phyloP scores from a whole-genome alignment of 1,140 invertebrate genomes.

The Aleiodes sp. region DNA sequence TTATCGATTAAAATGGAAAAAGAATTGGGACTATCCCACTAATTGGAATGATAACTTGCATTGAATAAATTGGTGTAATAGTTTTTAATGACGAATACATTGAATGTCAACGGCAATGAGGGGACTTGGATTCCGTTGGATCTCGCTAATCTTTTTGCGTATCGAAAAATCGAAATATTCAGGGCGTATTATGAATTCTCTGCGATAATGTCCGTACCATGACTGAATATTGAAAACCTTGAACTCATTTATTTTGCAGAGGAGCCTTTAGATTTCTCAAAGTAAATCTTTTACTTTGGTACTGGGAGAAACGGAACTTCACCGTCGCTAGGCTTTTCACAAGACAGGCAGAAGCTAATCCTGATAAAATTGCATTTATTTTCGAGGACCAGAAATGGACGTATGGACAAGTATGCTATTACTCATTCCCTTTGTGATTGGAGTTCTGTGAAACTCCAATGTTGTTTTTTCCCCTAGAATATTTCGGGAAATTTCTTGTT shows the following conservation, averaged over 20 bases:
- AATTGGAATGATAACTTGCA: neutral
- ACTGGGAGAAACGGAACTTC: slow-evolving; percentile 66
- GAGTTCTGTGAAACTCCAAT: too few species aligned
- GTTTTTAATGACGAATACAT: slow-evolving; percentile 1
- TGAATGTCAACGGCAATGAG: neutral
- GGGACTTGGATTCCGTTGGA: neutral
- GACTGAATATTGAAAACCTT: neutral
- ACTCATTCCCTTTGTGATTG: too few species aligned
- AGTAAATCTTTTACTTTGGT: slow-evolving; percentile 60
- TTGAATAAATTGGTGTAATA: neutral
- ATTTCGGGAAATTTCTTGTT: slow-evolving; percentile 19
- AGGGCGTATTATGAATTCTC: too few species aligned
- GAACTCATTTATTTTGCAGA: slow-evolving; percentile 51
- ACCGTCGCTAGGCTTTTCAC: slow-evolving; percentile 73
- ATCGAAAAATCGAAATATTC: neutral
- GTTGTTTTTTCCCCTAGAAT: too few species aligned
- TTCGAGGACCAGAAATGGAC: slow-evolving; percentile 79
- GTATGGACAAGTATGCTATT: slow-evolving; percentile 69
- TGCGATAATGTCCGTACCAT: neutral
- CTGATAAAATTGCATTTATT: slow-evolving; percentile 76
- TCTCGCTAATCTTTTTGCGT: neutral
- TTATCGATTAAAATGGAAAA: neutral
- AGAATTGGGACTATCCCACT: neutral
- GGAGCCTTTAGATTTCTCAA: slow-evolving; percentile 63
- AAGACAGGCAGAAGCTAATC: slow-evolving; percentile 67